phyloP scores from a whole-genome alignment of 1,140 invertebrate genomes.

The Heliconius congener region DNA sequence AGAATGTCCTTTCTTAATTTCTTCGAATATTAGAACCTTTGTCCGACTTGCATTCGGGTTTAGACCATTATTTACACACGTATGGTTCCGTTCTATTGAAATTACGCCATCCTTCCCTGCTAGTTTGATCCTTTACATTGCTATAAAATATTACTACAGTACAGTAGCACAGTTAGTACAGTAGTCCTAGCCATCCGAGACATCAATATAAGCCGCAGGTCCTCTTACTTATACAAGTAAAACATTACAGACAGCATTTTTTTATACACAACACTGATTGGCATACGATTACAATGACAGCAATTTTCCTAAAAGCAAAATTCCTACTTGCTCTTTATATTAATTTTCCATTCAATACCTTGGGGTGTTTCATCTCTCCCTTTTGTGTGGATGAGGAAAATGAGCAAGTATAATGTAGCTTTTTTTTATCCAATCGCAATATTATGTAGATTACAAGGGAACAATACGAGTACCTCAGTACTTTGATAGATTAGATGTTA shows the following conservation, averaged over 20 bases:
- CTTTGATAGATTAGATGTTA: slow-evolving; percentile 1
- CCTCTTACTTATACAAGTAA: neutral
- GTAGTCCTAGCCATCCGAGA: neutral
- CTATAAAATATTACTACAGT: too few species aligned
- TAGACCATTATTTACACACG: too few species aligned
- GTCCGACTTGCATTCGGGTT: too few species aligned
- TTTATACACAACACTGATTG: neutral
- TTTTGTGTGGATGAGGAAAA: slow-evolving; percentile 35
- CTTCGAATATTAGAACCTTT: too few species aligned
- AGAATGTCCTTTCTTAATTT: too few species aligned
- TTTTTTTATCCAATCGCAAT: slow-evolving; percentile 22
- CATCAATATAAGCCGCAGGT: neutral
- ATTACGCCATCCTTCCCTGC: too few species aligned
- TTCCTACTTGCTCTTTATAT: slow-evolving; percentile 29
- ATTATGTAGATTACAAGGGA: slow-evolving; percentile 27
- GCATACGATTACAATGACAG: slow-evolving; percentile 30
- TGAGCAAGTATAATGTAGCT: slow-evolving; percentile 29
- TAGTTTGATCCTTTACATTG: too few species aligned
- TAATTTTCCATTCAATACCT: slow-evolving; percentile 38
- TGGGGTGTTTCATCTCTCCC: slow-evolving; percentile 27
- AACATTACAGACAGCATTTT: neutral
- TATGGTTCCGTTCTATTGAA: too few species aligned
- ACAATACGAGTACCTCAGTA: slow-evolving; percentile 12
- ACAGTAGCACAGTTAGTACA: too few species aligned
- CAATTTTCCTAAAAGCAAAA: slow-evolving; percentile 40